Evolutionary conservation across 2,888 invertebrate genomes (phyloP).

Genomic region (Ethmia dodecea): DNA sequence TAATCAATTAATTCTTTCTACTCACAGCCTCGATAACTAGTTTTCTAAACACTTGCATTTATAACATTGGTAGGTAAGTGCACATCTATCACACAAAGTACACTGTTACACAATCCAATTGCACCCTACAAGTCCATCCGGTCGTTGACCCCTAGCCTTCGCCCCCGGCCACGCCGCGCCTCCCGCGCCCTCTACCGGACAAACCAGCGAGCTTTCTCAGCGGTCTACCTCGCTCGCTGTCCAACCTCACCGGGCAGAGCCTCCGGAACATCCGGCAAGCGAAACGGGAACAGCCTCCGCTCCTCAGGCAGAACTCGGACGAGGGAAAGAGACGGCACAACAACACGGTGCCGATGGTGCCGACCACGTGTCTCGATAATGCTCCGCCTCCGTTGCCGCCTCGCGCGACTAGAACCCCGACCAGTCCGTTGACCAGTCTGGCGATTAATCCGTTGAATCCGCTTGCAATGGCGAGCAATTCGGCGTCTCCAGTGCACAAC

Average conservation of each 20-base stretch:
- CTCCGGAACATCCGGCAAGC: constrained; percentile 48
- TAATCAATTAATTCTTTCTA: too few relatives aligned
- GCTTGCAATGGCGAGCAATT: constrained; percentile 32
- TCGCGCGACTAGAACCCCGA: constrained; percentile 30
- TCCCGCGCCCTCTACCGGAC: constrained; percentile 21
- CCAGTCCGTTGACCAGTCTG: constrained; percentile 29
- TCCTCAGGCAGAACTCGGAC: constrained; percentile 51
- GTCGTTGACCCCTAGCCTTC: too few relatives aligned
- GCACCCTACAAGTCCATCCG: too few relatives aligned
- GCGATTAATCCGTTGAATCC: constrained; percentile 31
- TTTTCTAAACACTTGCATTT: too few relatives aligned
- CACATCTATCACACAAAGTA: too few relatives aligned
- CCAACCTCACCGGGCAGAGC: constrained; percentile 69
- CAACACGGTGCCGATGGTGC: constrained; percentile 57
- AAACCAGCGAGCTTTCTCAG: constrained; percentile 51
- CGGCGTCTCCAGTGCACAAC: constrained; percentile 26
- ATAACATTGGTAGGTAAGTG: too few relatives aligned
- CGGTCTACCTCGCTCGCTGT: constrained; percentile 63
- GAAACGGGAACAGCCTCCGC: constrained; percentile 38
- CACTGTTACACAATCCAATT: too few relatives aligned
- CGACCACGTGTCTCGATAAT: constrained; percentile 63
- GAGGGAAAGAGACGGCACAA: constrained; percentile 43
- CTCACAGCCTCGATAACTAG: too few relatives aligned
- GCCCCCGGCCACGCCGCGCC: constrained; percentile 24
- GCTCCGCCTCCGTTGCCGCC: constrained; percentile 59